Conservation (phyloP, 2,113 vertebrate genomes). For the Ptyas mucosa region DNA sequence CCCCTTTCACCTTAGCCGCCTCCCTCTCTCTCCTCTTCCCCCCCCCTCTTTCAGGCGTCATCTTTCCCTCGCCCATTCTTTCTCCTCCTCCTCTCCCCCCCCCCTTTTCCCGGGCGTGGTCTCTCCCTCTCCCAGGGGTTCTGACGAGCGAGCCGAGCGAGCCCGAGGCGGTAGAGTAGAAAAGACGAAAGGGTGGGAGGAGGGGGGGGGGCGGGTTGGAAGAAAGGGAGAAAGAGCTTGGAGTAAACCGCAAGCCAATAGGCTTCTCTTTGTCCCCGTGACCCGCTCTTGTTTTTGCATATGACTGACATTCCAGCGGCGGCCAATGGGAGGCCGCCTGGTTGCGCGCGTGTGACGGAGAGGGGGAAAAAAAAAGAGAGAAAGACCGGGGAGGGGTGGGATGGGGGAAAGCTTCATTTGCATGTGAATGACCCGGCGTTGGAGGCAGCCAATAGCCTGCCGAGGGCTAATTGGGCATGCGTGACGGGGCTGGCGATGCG, state of each 20-base stretch:
- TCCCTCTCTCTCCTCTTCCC: background rate
- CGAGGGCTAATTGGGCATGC: constrained; percentile 58
- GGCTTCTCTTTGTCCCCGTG: background rate
- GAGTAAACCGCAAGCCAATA: constrained; percentile 30
- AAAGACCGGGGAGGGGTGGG: no score
- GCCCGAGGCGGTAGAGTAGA: background rate
- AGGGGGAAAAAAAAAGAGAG: background rate
- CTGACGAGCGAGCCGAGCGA: background rate
- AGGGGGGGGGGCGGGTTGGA: no score
- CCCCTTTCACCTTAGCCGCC: background rate
- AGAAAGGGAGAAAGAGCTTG: background rate
- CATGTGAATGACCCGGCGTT: constrained; percentile 66
- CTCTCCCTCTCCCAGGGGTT: constrained; percentile 20
- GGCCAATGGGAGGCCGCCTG: constrained; percentile 8
- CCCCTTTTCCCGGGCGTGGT: constrained; percentile 3
- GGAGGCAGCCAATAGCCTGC: constrained; percentile 50
- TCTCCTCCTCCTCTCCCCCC: no score
- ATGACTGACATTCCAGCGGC: constrained; percentile 18
- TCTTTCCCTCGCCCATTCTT: background rate
- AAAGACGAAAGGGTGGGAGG: no score
- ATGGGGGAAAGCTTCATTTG: constrained; percentile 49
- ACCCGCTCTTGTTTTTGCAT: background rate
- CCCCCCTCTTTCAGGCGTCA: background rate
- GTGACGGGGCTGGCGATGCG: constrained; percentile 33
- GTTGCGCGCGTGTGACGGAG: constrained; percentile 34